These are phyloP conservation scores for Dynastes hyllus DNA, from an alignment of 2,888 invertebrate genomes.

Conservation along the genomic window DNA sequence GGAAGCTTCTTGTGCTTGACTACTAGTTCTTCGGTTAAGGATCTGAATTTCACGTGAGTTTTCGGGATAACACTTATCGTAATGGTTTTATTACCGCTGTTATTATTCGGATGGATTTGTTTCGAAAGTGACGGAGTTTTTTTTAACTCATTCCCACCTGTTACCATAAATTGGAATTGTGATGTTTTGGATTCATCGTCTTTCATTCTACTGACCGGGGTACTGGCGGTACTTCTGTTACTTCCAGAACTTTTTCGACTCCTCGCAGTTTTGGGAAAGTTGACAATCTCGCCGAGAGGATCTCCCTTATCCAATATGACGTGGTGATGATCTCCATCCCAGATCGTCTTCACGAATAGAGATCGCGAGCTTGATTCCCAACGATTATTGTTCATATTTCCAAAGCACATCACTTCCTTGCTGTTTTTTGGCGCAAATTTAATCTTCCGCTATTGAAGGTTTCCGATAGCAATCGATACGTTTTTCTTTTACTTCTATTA, in stretches of 20 bases:
- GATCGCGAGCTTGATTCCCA: slow-evolving; percentile 77
- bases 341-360: slow-evolving; percentile 75
- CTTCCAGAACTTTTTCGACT: slow-evolving; percentile 39
- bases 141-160: slow-evolving; percentile 21
- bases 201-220: slow-evolving; percentile 8
- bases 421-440: background rate
- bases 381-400: slow-evolving; percentile 59
- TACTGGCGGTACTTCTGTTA: slow-evolving; percentile 29
- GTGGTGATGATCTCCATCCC: slow-evolving; percentile 82
- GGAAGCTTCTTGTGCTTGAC: slow-evolving; percentile 52
- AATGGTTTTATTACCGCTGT: slow-evolving; percentile 44
- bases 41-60: slow-evolving; percentile 56
- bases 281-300: slow-evolving; percentile 64
- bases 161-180: slow-evolving; percentile 61
- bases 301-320: slow-evolving; percentile 80
- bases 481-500: slow-evolving; percentile 27
- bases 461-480: slow-evolving; percentile 23
- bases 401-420: slow-evolving; percentile 28
- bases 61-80: slow-evolving; percentile 60
- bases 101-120: slow-evolving; percentile 8
- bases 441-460: background rate
- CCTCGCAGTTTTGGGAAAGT: slow-evolving; percentile 30
- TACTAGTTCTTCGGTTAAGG: slow-evolving; percentile 60
- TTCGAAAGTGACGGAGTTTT: slow-evolving; percentile 12
- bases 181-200: slow-evolving; percentile 59